phyloP scores from a whole-genome alignment of 2,797 vertebrate species.

The Podarcis siculus region DNA sequence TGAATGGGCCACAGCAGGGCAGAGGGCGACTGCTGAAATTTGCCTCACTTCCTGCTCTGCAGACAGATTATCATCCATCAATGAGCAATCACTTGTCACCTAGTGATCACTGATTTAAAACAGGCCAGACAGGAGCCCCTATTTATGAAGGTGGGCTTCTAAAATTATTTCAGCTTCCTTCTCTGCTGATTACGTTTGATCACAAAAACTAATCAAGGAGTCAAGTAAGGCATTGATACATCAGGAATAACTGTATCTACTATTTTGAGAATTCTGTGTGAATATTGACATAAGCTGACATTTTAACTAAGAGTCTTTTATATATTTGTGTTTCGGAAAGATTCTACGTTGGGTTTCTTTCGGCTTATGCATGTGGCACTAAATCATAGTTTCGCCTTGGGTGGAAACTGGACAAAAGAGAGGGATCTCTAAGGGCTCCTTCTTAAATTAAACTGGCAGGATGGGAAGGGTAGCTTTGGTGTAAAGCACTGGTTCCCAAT shows the following conservation, averaged over 20 bases:
- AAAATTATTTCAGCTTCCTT: background rate
- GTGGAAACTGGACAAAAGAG: too few relatives aligned
- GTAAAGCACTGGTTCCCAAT: too few relatives aligned
- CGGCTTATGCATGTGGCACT: too few relatives aligned
- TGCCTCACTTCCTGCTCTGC: too few relatives aligned
- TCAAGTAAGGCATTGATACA: background rate
- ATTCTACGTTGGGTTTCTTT: background rate
- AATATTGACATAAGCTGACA: background rate
- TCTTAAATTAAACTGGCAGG: too few relatives aligned
- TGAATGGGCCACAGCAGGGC: too few relatives aligned
- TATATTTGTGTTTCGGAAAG: background rate
- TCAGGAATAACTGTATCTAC: background rate
- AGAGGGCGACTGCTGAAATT: too few relatives aligned
- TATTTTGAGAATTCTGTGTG: background rate
- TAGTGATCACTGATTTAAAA: background rate
- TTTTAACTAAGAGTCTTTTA: conserved; percentile 15
- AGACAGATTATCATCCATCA: too few relatives aligned
- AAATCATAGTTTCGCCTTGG: too few relatives aligned
- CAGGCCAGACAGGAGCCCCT: background rate
- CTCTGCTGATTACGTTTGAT: background rate
- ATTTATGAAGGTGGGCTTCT: background rate
- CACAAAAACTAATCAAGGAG: background rate
- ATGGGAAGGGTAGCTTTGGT: too few relatives aligned
- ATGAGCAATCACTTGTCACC: too few relatives aligned
- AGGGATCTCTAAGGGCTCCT: too few relatives aligned